Evolutionary conservation across 2,113 vertebrate species (phyloP).

Genomic region (Pontoporia blainvillei): DNA sequence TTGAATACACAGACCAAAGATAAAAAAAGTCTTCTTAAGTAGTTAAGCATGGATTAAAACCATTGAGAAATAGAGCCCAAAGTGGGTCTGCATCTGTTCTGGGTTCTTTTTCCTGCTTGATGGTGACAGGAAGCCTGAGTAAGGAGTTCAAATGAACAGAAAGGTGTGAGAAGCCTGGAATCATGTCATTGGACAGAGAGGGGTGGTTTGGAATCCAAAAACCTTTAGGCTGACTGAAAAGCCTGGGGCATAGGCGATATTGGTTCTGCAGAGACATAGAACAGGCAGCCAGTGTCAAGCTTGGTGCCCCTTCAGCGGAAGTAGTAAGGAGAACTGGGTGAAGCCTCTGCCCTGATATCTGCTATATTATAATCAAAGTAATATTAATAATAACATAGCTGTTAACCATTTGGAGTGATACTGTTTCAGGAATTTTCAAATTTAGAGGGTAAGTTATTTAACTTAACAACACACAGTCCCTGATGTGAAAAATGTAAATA

Average conservation of each 20-base stretch:
- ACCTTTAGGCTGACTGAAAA: not conserved
- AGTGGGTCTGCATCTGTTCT: not conserved
- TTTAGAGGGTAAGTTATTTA: not conserved
- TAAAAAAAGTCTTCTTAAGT: not conserved
- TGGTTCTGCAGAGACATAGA: not conserved
- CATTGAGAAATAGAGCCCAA: not conserved
- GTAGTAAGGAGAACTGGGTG: fast-evolving
- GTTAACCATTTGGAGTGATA: not conserved
- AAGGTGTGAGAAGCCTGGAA: not conserved
- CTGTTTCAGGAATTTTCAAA: not conserved
- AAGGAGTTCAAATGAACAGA: fast-evolving
- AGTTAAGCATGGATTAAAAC: not conserved
- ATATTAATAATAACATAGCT: not conserved
- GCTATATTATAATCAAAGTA: not conserved
- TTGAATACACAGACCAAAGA: not conserved
- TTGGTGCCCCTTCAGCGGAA: too few species aligned
- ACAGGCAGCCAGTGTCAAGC: fast-evolving
- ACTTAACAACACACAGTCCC: not conserved
- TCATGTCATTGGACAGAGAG: not conserved
- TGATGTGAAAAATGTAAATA: not conserved
- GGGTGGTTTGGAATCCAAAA: not conserved
- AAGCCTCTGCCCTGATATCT: not conserved
- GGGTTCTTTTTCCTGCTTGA: not conserved
- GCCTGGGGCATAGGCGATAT: fast-evolving
- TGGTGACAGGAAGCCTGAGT: not conserved